Conservation (phyloP, 1,140 invertebrate species). For the Pygmarrhopalites habei region DNA sequence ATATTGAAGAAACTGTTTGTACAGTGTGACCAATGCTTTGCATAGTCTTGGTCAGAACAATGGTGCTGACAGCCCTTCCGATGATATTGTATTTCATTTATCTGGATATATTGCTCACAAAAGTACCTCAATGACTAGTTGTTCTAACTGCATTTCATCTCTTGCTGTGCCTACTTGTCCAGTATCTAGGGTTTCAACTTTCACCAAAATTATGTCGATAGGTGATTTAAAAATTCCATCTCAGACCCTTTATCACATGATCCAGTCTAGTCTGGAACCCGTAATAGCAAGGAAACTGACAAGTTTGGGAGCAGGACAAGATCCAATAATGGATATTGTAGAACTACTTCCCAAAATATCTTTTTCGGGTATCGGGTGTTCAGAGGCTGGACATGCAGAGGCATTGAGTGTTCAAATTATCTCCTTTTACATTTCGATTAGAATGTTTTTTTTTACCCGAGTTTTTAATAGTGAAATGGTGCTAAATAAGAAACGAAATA, state of each 20-base stretch:
- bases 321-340: background rate
- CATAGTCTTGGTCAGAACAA: background rate
- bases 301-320: background rate
- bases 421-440: conserved; percentile 4
- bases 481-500: no score
- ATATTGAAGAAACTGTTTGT: background rate
- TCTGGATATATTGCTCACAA: background rate
- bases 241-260: no score
- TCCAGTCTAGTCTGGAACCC: no score
- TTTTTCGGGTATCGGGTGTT: background rate
- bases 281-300: no score
- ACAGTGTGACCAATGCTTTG: background rate
- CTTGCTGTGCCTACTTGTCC: background rate
- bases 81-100: conserved; percentile 1
- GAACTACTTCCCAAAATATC: background rate
- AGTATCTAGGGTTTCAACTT: background rate
- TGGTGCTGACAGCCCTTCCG: background rate
- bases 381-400: background rate
- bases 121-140: background rate
- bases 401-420: background rate
- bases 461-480: conserved; percentile 1
- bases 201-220: background rate
- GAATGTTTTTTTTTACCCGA: conserved; percentile 1
- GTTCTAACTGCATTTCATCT: background rate
- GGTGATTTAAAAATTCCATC: background rate